Conservation (phyloP, 2,797 vertebrate species). For the Mallotus villosus region DNA sequence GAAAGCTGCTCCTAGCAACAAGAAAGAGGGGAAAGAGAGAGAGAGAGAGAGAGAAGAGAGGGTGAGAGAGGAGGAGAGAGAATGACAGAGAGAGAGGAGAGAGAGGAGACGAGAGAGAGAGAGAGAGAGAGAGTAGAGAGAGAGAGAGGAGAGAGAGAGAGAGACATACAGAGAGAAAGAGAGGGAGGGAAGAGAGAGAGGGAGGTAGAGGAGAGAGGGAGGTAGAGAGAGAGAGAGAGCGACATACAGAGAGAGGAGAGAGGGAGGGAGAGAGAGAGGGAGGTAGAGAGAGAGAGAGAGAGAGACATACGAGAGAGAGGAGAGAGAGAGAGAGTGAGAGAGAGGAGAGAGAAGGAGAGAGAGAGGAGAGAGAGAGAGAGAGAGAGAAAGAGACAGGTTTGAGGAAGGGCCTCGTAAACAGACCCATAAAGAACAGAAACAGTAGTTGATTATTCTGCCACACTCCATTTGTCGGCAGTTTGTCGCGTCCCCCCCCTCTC, state of each 20-base stretch:
- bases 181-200: background rate
- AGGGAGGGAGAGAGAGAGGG: too few relatives aligned
- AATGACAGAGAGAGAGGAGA: background rate
- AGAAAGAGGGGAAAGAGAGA: too few relatives aligned
- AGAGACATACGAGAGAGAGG: too few relatives aligned
- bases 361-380: slow-evolving; percentile 11
- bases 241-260: too few relatives aligned
- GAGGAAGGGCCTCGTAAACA: slow-evolving; percentile 52
- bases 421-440: slow-evolving; percentile 62
- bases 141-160: slow-evolving; percentile 25
- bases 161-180: background rate
- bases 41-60: background rate
- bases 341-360: background rate
- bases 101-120: slow-evolving; percentile 22
- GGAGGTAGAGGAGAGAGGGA: background rate
- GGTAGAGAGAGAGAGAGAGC: too few relatives aligned
- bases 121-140: slow-evolving; percentile 21
- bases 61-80: too few relatives aligned
- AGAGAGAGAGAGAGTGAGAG: too few relatives aligned
- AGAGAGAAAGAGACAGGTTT: slow-evolving; percentile 25
- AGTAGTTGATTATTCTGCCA: slow-evolving; percentile 65
- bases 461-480: slow-evolving; percentile 65
- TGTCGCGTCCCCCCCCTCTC: slow-evolving; percentile 60
- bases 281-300: background rate
- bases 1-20: background rate